Evolutionary conservation across 2,888 invertebrate genomes (phyloP), one percentile per base, ranked within the genome.

Genomic region (Eubasilissa splendida): DNA sequence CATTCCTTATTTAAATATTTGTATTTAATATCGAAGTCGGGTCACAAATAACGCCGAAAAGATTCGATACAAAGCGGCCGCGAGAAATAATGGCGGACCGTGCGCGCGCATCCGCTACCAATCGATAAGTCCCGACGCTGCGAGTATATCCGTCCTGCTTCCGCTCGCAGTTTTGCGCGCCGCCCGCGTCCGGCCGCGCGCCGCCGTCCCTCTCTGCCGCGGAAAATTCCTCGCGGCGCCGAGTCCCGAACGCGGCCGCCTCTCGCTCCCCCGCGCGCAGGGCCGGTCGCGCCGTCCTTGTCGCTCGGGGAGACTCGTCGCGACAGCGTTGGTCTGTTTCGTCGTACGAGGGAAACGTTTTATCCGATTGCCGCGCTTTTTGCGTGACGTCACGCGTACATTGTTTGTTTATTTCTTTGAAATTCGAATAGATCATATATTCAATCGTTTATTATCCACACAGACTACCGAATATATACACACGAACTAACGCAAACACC

Each of bases 81-180:
- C 66, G 33, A 66, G 66, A 33, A 58, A 59, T 50, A 58, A 74
- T 59, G 59, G 74, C 31, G 52, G 42, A 8, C 7, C 33, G 59
- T 59, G 74, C 74, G 74, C 74, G 74, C 74, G 59, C 59, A 50
- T 52, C 59, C n/a, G 50, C 42, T 74, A 74, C 74, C 74, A 74
- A 74, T 74, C 74, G 74, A 74, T 74, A 74, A 59, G 59, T 74
- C 74, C 74, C 33, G 74, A 54, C n/a, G 74, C 58, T 74, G 58
- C 58, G 52, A 58, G 42, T 31, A 52, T 74, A 56, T 59, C 74
- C 14, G 42, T 74, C 74, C 58, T 59, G 42, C 74, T 11, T 14
- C 0, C 56, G 22, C 22, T 22, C 22, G 22, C 22, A 12, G 14
- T 74, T 74, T 42, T 59, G 42, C 74, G 42, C n/a, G 12, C 33